These are phyloP conservation scores for Saccopteryx bilineata DNA, from an alignment of 2,113 vertebrate genomes.

Conservation along the genomic window DNA sequence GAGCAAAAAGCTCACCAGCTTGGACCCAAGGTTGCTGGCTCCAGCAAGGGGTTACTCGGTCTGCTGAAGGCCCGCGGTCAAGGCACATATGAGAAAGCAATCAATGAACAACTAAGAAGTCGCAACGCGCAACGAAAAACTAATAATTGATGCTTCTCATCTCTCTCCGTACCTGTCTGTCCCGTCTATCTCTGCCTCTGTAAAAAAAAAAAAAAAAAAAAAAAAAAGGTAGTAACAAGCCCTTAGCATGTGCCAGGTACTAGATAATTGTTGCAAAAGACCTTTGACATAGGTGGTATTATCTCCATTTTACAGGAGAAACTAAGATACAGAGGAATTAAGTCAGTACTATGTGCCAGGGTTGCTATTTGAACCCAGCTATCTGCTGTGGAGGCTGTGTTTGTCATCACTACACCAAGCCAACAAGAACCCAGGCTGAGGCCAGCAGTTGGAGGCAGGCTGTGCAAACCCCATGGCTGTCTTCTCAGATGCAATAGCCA, in stretches of 20 bases:
- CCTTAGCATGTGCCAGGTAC: background rate
- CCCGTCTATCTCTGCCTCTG: too few relatives aligned
- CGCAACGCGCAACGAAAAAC: too few relatives aligned
- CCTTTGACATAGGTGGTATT: background rate
- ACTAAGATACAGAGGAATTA: background rate
- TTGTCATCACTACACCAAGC: background rate
- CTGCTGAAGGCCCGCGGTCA: too few relatives aligned
- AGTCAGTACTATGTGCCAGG: fast-evolving
- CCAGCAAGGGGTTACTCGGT: too few relatives aligned
- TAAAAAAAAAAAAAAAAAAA: too few relatives aligned
- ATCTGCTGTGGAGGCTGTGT: background rate
- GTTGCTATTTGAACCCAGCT: background rate
- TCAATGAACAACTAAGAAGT: too few relatives aligned
- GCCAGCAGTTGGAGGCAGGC: too few relatives aligned
- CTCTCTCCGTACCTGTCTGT: too few relatives aligned
- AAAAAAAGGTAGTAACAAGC: background rate
- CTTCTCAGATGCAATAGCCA: background rate
- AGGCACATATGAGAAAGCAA: too few relatives aligned
- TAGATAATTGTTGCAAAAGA: background rate
- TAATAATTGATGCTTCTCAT: too few relatives aligned
- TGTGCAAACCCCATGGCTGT: background rate
- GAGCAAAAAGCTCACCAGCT: too few relatives aligned
- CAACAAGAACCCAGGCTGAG: background rate
- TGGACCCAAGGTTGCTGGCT: too few relatives aligned
- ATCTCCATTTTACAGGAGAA: background rate